Evolutionary conservation across 2,888 invertebrate species (phyloP), one percentile per base, ranked within the genome.

Genomic region (Acrobasis suavella): DNA sequence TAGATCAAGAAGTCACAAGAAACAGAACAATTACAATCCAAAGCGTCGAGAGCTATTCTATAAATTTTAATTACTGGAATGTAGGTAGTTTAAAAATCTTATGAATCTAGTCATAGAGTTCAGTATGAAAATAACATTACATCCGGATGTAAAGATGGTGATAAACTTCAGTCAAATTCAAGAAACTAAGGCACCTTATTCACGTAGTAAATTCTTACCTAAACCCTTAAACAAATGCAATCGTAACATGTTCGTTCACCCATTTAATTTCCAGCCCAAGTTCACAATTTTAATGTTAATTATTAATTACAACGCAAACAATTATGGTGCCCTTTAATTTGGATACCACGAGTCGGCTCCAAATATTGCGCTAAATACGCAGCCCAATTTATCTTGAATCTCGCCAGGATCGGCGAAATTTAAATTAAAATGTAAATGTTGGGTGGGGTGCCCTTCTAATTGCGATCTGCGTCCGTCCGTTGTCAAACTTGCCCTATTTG

Each of bases 351-450:
- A 83, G 75, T 72, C 76, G 79, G 79, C 77, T 82, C 82, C 80
- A 88, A 90, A 89, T 88, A 88, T 87, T 83, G 85, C 82, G 86
- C 86, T 86, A 90, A 89, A 90, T 87, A 86, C 86, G 83, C 79
- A 77, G 81, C 79, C 83, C 83, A 89, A 88, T 89, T 91, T 89
- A 90, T 90, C 89, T 88, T 77, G 86, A 87, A 91, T 90, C 87
- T 87, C 86, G 87, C 86, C 87, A 87, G 86, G 86, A 86, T 86
- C 83, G 83, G 81, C 74, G 83, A 88, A 88, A 89, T 91, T 91
- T 87, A 88, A 90, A 91, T 91, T 90, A 85, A 91, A 91, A 92
- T 92, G 91, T 90, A 91, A 91, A 91, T 91, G 87, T 86, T 88
- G 87, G 80, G 80, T 74, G 73, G 82, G 80, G 76, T 73, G 79